Percentiles rank a stretch among this genome's conserved stretches.
These are phyloP conservation scores for Galerucella nymphaeae DNA, from an alignment of 2,888 invertebrate genomes.

Conservation along the genomic window DNA sequence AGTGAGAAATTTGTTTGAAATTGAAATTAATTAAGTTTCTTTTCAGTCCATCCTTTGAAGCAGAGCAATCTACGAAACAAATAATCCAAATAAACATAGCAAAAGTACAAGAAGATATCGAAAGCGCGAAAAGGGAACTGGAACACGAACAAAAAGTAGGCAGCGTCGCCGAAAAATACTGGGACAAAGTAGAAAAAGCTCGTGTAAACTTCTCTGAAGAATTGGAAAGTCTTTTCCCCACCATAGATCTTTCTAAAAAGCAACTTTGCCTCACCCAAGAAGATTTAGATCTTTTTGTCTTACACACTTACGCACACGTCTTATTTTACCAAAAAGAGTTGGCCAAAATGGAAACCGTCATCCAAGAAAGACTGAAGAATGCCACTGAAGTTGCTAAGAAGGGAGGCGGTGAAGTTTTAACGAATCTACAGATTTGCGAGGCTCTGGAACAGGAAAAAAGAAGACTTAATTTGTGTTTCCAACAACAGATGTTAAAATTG, in stretches of 20 bases:
- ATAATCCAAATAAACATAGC: conserved; percentile 69
- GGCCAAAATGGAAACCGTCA: conserved; percentile 75
- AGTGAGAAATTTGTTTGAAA: not conserved
- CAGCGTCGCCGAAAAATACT: conserved; percentile 81
- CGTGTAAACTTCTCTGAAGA: conserved; percentile 73
- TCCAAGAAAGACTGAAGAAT: conserved; percentile 71
- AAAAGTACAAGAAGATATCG: conserved; percentile 70
- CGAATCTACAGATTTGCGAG: conserved; percentile 73
- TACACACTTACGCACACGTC: conserved; percentile 82
- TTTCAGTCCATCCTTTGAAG: conserved; percentile 58
- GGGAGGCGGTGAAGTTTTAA: conserved; percentile 66
- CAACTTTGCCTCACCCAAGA: conserved; percentile 66
- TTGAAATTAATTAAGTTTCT: not conserved
- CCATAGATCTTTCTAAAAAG: conserved; percentile 75
- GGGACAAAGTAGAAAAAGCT: conserved; percentile 79
- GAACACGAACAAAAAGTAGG: conserved; percentile 69
- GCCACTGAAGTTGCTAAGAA: conserved; percentile 71
- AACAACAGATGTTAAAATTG: conserved; percentile 76
- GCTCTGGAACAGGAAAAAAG: conserved; percentile 77
- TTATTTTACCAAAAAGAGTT: conserved; percentile 82
- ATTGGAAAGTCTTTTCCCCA: conserved; percentile 78
- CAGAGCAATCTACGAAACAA: conserved; percentile 64
- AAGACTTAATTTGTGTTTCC: conserved; percentile 75
- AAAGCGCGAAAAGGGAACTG: conserved; percentile 70
- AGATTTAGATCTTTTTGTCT: conserved; percentile 77